These are phyloP conservation scores for Homarus americanus DNA, from an alignment of 1,140 invertebrate species.

Conservation along the genomic window DNA sequence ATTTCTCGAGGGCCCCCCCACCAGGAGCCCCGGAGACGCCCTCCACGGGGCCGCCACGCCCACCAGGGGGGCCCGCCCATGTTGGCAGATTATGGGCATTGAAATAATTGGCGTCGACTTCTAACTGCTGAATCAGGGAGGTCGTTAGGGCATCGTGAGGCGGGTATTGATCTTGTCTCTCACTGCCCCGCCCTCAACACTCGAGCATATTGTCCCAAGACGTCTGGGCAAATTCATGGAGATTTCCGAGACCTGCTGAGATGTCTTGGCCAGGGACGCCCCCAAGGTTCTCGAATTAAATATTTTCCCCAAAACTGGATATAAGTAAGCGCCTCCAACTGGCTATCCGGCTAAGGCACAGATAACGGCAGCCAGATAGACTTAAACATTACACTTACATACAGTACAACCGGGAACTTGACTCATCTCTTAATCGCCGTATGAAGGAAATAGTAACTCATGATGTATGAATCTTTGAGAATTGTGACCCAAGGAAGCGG, in stretches of 20 bases:
- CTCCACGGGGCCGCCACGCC: slow-evolving; percentile 54
- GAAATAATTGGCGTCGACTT: slow-evolving; percentile 70
- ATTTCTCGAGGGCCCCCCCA: slow-evolving; percentile 64
- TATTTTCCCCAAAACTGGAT: too few species aligned
- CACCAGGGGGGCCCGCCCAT: slow-evolving; percentile 54
- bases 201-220: slow-evolving; percentile 15
- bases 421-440: too few species aligned
- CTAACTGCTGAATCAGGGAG: slow-evolving; percentile 70
- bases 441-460: too few species aligned
- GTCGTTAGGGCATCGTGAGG: slow-evolving; percentile 58
- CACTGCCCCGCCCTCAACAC: neutral
- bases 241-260: too few species aligned
- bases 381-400: too few species aligned
- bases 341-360: too few species aligned
- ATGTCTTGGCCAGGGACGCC: too few species aligned
- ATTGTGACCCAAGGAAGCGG: slow-evolving; percentile 3
- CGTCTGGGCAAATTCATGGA: neutral
- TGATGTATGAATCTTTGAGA: too few species aligned
- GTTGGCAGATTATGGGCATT: slow-evolving; percentile 69
- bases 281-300: too few species aligned
- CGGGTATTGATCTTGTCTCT: slow-evolving; percentile 48
- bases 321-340: too few species aligned
- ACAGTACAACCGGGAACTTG: too few species aligned
- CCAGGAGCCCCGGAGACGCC: slow-evolving; percentile 64
- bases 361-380: too few species aligned